Base-by-base conservation (phyloP, 2,888 invertebrate genomes). In the Protodeltote pygarga region DNA sequence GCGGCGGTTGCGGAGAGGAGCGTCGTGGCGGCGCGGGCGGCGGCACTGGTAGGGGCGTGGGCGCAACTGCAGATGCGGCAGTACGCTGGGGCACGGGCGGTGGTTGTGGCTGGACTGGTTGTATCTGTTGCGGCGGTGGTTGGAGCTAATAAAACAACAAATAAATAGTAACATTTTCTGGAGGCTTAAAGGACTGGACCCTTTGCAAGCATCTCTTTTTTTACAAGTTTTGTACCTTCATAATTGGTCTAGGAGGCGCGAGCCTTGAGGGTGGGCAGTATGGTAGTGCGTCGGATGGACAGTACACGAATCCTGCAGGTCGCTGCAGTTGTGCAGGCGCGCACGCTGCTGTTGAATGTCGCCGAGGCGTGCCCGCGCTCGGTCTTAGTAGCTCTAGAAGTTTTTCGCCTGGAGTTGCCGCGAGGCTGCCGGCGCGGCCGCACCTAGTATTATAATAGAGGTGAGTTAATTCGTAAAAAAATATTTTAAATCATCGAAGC, bases 331-430 rank as follows among this genome's bases (percentile, higher is more conserved):
- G 80, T 23, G 68, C 68, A 29, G 86, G 87, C 27, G 82, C 89
- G 66, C 85, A 83, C 23, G 84, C 87, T 1, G 89, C 89, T 1
- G 90, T 85, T 23, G 89, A 88, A 73, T 91, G 90, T 5, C 93
- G 85, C 34, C 93, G 87, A n/a, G 89, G 91, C 0, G 89, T 83
- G 21, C 87, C 89, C 1, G 68, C 65, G 61, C 81, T 89, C 27
- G 93, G 93, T 53, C 93, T 87, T 58, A 93, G 87, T 57, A 92
- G 83, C 67, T 93, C 93, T 75, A 93, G 86, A 50, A 93, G 89
- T 65, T 92, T 89, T 81, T 92, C 92, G 63, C 92, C 91, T 52
- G 92, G 90, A 47, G 89, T 89, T 53, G 89, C 90, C 42, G 92
- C 93, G 39, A 92, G 74, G 71, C 90, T 89, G 69, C 89, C 91